Conservation (phyloP, 2,888 invertebrate species). For the Corbicula japonica region DNA sequence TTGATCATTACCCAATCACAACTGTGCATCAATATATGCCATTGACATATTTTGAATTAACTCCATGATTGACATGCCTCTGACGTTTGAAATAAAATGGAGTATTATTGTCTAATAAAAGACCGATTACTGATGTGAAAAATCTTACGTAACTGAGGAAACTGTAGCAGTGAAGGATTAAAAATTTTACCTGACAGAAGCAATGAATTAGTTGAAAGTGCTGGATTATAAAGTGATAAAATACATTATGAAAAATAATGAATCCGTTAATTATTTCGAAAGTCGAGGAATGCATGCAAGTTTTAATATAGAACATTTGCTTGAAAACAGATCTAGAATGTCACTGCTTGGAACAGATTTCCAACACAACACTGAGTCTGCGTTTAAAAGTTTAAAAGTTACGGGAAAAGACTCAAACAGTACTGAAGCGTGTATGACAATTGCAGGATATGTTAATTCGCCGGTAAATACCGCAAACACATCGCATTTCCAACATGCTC, state of each 20-base stretch:
- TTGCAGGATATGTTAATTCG: neutral
- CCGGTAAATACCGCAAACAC: too few species aligned
- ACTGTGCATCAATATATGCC: slow-evolving; percentile 26
- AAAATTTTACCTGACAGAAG: too few species aligned
- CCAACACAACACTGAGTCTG: slow-evolving; percentile 50
- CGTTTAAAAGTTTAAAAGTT: slow-evolving; percentile 49
- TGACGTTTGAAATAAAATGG: slow-evolving; percentile 25
- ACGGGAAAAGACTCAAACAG: slow-evolving; percentile 36
- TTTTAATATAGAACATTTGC: slow-evolving; percentile 51
- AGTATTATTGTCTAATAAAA: slow-evolving; percentile 23
- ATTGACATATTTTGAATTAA: slow-evolving; percentile 36
- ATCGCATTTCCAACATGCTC: slow-evolving; percentile 21
- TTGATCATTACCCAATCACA: slow-evolving; percentile 61
- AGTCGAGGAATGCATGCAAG: slow-evolving; percentile 25
- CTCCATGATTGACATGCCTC: slow-evolving; percentile 54
- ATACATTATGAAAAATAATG: too few species aligned
- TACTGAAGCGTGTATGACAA: neutral
- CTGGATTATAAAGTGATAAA: slow-evolving; percentile 14
- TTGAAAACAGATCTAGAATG: slow-evolving; percentile 40
- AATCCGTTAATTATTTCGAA: slow-evolving; percentile 31
- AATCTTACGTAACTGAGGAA: slow-evolving; percentile 16
- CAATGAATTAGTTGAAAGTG: neutral
- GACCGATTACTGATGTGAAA: slow-evolving; percentile 17
- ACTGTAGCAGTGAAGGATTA: too few species aligned
- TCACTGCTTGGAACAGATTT: slow-evolving; percentile 43